A percentile compares a stretch with the other conserved stretches of the same genome.
Evolutionary conservation across 2,797 vertebrate species (phyloP).

Genomic region (Synanceia verrucosa): DNA sequence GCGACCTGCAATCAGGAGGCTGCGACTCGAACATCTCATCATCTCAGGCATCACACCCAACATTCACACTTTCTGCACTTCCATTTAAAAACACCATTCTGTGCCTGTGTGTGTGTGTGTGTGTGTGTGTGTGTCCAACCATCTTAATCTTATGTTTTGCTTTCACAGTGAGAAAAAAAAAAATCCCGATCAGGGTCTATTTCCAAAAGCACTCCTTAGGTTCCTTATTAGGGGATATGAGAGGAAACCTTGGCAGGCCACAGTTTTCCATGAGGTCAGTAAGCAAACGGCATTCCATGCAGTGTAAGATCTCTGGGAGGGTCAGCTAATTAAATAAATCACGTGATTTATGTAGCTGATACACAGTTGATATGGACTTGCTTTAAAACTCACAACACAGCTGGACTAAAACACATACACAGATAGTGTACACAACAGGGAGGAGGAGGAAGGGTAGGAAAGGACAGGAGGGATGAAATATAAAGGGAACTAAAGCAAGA

Average conservation of each 20-base stretch:
- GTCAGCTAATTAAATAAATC: constrained; percentile 77
- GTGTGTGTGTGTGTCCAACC: constrained; percentile 28
- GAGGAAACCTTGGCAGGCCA: constrained; percentile 78
- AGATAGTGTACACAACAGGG: constrained; percentile 25
- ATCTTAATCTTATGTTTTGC: constrained; percentile 41
- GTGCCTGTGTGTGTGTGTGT: constrained; percentile 27
- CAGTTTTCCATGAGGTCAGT: constrained; percentile 83
- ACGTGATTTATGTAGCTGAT: constrained; percentile 76
- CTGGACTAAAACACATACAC: constrained; percentile 41
- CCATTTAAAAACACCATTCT: constrained; percentile 22
- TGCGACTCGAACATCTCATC: constrained; percentile 10
- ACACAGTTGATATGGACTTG: constrained; percentile 59
- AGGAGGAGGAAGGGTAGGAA: not conserved
- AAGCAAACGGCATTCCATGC: constrained; percentile 71
- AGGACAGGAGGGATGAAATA: constrained; percentile 23
- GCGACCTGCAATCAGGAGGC: constrained; percentile 38
- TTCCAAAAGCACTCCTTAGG: constrained; percentile 71
- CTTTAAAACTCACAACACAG: constrained; percentile 63
- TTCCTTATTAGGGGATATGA: constrained; percentile 84
- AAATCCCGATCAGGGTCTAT: constrained; percentile 52
- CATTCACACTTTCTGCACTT: constrained; percentile 8
- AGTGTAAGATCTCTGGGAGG: constrained; percentile 75
- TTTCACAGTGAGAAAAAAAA: constrained; percentile 48
- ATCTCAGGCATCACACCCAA: not conserved
- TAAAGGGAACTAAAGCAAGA: constrained; percentile 14